phyloP scores from a whole-genome alignment of 2,888 invertebrate genomes.

The Polia nebulosa region DNA sequence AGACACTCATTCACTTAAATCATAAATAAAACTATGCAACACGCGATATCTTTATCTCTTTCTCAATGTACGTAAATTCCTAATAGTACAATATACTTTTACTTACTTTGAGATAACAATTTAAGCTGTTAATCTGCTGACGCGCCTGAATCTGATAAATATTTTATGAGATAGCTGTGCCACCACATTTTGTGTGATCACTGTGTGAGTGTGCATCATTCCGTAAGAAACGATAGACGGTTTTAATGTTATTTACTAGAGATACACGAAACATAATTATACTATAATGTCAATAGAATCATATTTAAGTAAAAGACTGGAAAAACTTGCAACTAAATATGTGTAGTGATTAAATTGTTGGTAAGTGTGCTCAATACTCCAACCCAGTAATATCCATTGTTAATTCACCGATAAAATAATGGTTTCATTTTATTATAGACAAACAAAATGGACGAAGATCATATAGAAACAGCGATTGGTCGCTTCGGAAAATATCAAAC shows the following conservation, averaged over 20 bases:
- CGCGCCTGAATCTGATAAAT: slow-evolving; percentile 52
- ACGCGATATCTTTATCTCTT: not conserved
- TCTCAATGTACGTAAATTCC: slow-evolving; percentile 6
- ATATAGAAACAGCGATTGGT: slow-evolving; percentile 87
- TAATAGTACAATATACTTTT: not conserved
- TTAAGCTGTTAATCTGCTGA: slow-evolving; percentile 52
- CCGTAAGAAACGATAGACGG: slow-evolving; percentile 14
- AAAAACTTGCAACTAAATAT: not conserved
- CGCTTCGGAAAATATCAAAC: slow-evolving; percentile 90
- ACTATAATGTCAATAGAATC: not conserved
- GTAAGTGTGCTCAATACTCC: slow-evolving; percentile 24
- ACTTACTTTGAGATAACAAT: slow-evolving; percentile 40
- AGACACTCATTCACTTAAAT: slow-evolving; percentile 4
- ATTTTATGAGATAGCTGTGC: slow-evolving; percentile 30
- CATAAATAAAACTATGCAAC: not conserved
- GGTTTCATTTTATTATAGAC: not conserved
- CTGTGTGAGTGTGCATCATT: slow-evolving; percentile 25
- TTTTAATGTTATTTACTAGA: slow-evolving; percentile 15
- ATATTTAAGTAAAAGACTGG: not conserved
- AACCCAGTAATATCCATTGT: not conserved
- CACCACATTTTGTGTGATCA: slow-evolving; percentile 21
- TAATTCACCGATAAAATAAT: not conserved
- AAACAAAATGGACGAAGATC: slow-evolving; percentile 71
- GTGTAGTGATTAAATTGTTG: slow-evolving; percentile 24
- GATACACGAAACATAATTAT: not conserved